Conservation (phyloP, 2,113 vertebrate genomes). For the Ciconia stormi region DNA sequence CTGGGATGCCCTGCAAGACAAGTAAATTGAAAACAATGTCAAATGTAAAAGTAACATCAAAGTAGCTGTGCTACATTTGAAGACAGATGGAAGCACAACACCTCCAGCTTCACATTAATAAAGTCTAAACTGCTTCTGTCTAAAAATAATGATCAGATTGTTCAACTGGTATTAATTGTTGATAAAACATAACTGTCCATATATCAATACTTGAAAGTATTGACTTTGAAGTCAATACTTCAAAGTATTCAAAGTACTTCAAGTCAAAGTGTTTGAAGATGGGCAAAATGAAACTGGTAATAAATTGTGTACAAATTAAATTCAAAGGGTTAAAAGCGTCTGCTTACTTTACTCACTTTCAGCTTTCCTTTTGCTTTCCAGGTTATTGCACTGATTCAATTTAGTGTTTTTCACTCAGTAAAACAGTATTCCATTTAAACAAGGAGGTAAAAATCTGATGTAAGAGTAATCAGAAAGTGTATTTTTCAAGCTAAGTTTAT, state of each 20-base stretch:
- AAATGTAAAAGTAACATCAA: constrained; percentile 8
- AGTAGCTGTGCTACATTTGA: not conserved
- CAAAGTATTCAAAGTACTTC: not conserved
- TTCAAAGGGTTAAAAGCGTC: not conserved
- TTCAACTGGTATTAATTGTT: constrained; percentile 10
- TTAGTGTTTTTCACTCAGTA: not conserved
- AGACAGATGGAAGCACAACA: not conserved
- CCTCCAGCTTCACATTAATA: not conserved
- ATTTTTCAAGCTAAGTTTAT: not conserved
- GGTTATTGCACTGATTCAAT: not conserved
- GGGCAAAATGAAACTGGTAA: not conserved
- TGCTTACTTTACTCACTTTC: not conserved
- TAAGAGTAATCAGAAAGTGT: not conserved
- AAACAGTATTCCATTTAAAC: not conserved
- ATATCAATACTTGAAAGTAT: not conserved
- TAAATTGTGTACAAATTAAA: not conserved
- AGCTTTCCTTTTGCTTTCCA: not conserved
- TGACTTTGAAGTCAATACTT: not conserved
- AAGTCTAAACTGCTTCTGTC: not conserved
- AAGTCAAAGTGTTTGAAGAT: not conserved
- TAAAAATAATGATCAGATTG: not conserved
- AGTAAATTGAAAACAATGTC: constrained; percentile 13
- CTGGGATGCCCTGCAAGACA: not conserved
- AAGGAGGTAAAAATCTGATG: not conserved
- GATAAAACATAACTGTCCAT: not conserved